These are phyloP conservation scores for Dimorphilus gyrociliatus DNA, from an alignment of 2,888 invertebrate genomes.

Conservation along the genomic window DNA sequence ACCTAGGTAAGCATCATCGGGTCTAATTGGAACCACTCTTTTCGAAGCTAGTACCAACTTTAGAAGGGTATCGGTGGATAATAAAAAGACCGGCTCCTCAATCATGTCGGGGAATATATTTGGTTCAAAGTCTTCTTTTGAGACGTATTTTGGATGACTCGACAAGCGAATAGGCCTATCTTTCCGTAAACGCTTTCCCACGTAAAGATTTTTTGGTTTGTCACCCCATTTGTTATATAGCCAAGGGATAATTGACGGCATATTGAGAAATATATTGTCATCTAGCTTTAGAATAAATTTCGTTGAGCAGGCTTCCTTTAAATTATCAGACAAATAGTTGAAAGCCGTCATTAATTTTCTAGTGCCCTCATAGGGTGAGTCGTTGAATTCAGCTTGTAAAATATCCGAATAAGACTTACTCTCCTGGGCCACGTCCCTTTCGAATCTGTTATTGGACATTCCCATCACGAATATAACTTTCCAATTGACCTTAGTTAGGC, in stretches of 20 bases:
- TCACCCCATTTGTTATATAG: conserved; percentile 4
- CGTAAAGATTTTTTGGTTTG: conserved; percentile 6
- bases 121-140: conserved; percentile 5
- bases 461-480: too few species aligned
- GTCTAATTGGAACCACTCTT: conserved; percentile 8
- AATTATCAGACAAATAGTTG: conserved; percentile 7
- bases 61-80: conserved; percentile 7
- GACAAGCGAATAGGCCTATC: conserved; percentile 11
- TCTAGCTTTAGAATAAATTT: conserved; percentile 9
- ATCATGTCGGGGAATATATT: conserved; percentile 12
- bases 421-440: too few species aligned
- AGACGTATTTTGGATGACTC: conserved; percentile 9
- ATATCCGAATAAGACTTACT: too few species aligned
- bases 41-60: conserved; percentile 3
- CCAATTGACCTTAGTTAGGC: too few species aligned
- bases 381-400: conserved; percentile 10
- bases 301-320: conserved; percentile 6
- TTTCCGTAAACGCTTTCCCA: conserved; percentile 9
- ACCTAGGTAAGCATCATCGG: conserved; percentile 14
- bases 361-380: conserved; percentile 9
- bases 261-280: conserved; percentile 12
- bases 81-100: conserved; percentile 11
- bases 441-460: too few species aligned
- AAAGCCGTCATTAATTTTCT: conserved; percentile 10
- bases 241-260: conserved; percentile 11